phyloP scores from a whole-genome alignment of 2,888 invertebrate genomes.

The Mycalesis mineus region DNA sequence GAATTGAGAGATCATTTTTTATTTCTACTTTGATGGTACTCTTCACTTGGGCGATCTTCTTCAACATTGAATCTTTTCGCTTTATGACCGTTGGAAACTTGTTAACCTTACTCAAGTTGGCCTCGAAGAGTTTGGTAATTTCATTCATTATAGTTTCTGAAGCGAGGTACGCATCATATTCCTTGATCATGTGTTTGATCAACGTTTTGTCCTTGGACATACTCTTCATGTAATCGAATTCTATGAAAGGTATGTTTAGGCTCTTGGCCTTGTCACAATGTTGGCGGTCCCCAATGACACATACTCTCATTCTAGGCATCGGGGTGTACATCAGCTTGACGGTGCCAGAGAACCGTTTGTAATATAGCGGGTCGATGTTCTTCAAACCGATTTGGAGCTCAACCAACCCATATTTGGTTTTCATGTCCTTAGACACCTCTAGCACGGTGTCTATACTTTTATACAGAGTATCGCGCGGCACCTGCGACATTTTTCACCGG shows the following conservation, averaged over 20 bases:
- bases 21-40: no score
- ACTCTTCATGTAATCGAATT: slow-evolving; percentile 98
- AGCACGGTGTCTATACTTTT: slow-evolving; percentile 94
- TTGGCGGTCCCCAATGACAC: slow-evolving; percentile 98
- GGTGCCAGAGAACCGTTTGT: slow-evolving; percentile 99
- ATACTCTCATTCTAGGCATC: slow-evolving; percentile 98
- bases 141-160: slow-evolving; percentile 98
- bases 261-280: slow-evolving; percentile 99
- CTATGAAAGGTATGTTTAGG: slow-evolving; percentile 95
- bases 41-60: no score
- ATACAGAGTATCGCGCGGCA: slow-evolving; percentile 97
- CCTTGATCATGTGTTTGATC: slow-evolving; percentile 98
- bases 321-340: slow-evolving; percentile 99
- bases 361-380: slow-evolving; percentile 99
- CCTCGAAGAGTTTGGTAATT: no score
- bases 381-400: slow-evolving; percentile 99
- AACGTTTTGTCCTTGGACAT: slow-evolving; percentile 99
- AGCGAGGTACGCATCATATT: slow-evolving; percentile 98
- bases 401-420: slow-evolving; percentile 97
- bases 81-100: no score
- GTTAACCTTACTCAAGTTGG: no score
- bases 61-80: no score
- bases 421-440: slow-evolving; percentile 87
- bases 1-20: no score
- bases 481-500: slow-evolving; percentile 87